Conservation (phyloP, 1,140 invertebrate genomes). For the Bombus superbus region DNA sequence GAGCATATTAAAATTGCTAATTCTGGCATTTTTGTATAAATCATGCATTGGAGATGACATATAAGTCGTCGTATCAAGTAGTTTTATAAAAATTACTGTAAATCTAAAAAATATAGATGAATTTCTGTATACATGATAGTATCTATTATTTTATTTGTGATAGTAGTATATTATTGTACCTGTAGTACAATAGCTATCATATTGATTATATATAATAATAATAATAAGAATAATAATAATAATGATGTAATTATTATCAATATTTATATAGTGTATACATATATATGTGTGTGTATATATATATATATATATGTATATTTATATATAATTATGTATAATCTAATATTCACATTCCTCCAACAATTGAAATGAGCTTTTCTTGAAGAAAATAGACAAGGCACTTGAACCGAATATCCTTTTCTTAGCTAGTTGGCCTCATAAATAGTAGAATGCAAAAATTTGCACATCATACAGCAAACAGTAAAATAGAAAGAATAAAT, state of each 20-base stretch:
- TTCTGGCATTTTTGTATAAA: conserved; percentile 70
- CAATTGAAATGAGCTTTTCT: conserved; percentile 82
- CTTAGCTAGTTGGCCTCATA: conserved; percentile 80
- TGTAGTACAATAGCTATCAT: conserved; percentile 50
- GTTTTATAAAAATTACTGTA: conserved; percentile 81
- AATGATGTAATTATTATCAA: conserved; percentile 70
- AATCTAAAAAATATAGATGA: conserved; percentile 82
- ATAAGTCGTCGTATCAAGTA: conserved; percentile 78
- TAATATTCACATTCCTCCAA: conserved; percentile 82
- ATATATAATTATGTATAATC: conserved; percentile 67
- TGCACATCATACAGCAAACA: conserved; percentile 63
- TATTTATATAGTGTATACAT: conserved; percentile 62
- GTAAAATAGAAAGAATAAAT: conserved; percentile 63
- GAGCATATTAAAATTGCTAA: conserved; percentile 76
- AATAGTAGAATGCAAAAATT: conserved; percentile 72
- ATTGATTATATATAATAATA: conserved; percentile 55
- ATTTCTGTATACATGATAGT: conserved; percentile 76
- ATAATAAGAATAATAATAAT: no score
- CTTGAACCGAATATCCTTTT: conserved; percentile 81
- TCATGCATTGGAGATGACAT: conserved; percentile 74
- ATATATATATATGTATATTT: conserved; percentile 56
- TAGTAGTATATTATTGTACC: conserved; percentile 62
- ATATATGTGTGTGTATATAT: conserved; percentile 17
- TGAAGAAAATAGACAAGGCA: conserved; percentile 82
- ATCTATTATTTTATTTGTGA: conserved; percentile 65